Base-by-base conservation (phyloP, 2,113 vertebrate species). In the Malurus alboscapulatus region DNA sequence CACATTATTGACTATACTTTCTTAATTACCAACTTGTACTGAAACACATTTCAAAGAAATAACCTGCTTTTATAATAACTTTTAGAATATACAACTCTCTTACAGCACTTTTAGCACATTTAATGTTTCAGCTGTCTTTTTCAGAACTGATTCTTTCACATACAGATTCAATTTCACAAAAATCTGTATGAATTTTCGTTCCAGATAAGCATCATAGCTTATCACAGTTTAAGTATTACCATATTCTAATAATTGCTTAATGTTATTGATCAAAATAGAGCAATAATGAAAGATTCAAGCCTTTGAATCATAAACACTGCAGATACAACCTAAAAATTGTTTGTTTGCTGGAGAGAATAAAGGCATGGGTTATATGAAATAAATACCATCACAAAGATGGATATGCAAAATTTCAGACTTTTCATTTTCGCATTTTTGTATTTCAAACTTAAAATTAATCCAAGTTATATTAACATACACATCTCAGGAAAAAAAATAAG, bases 21-120 rank as follows among this genome's bases (percentile, higher is more conserved):
- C 54, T 79, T 91, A 82, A 92, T 87, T 95, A 63, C 25, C 16
- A 94, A 36, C 76, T 85, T 83, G 32, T 45, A 74, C 59, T 65
- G 69, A 81, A 93, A 69, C 12, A 66, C 38, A 47, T 91, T 82
- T 91, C 53, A 68, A 82, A 75, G 30, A 75, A 90, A 63, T 67
- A 90, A 71, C 17, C 16, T 57, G 8, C 10, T 61, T 84, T 94
- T 86, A n/a, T 61, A 59, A 45, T 59, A 77, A 38, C 72, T 55
- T 87, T 90, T 17, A 48, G 50, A 82, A 89, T 82, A 53, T 57
- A 51, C 71, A 78, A n/a, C 72, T 95, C 65, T 71, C 12, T 67
- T 66, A 38, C 78, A 55, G 72, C 29, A 50, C 11, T 29, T 78
- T 77, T 36, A 58, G 10, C 19, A 50, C 10, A 53, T 44, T 47